Percentiles rank a stretch among this genome's conserved stretches.
phyloP scores from a whole-genome alignment of 1,140 invertebrate species.

The Notospermus geniculatus region DNA sequence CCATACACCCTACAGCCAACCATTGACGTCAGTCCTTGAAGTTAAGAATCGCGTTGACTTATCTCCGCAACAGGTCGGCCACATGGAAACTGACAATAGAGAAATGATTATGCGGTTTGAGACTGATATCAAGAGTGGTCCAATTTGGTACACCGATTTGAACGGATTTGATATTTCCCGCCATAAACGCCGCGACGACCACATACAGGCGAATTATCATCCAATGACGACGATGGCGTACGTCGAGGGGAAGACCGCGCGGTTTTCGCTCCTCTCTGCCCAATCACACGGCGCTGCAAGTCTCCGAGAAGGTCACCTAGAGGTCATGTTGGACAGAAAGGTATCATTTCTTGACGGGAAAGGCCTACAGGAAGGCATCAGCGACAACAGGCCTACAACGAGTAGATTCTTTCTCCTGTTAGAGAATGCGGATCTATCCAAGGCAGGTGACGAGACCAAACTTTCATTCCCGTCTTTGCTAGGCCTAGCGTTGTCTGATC shows the following conservation, averaged over 20 bases:
- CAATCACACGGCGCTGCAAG: constrained; percentile 81
- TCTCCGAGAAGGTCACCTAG: constrained; percentile 77
- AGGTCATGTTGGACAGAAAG: constrained; percentile 82
- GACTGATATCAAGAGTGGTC: constrained; percentile 65
- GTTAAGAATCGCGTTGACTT: not conserved
- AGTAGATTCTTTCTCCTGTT: constrained; percentile 79
- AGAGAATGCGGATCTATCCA: constrained; percentile 57
- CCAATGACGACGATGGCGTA: constrained; percentile 79
- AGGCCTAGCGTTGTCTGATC: too few relatives aligned
- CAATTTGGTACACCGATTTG: constrained; percentile 82
- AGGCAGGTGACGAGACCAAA: constrained; percentile 5
- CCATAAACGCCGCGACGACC: constrained; percentile 65
- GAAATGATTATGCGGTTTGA: constrained; percentile 78
- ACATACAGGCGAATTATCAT: constrained; percentile 85
- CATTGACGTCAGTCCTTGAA: not conserved
- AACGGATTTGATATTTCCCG: constrained; percentile 75
- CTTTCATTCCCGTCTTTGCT: not conserved
- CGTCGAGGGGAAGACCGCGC: constrained; percentile 70
- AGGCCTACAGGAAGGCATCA: constrained; percentile 86
- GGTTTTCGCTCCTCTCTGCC: constrained; percentile 73
- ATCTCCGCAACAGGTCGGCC: constrained; percentile 48
- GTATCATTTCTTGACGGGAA: constrained; percentile 81
- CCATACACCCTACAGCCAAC: constrained; percentile 7
- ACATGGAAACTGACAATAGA: constrained; percentile 59
- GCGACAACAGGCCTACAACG: constrained; percentile 76